These are phyloP conservation scores for Bufotes viridis DNA, from an alignment of 2,797 vertebrate species.

Conservation along the genomic window DNA sequence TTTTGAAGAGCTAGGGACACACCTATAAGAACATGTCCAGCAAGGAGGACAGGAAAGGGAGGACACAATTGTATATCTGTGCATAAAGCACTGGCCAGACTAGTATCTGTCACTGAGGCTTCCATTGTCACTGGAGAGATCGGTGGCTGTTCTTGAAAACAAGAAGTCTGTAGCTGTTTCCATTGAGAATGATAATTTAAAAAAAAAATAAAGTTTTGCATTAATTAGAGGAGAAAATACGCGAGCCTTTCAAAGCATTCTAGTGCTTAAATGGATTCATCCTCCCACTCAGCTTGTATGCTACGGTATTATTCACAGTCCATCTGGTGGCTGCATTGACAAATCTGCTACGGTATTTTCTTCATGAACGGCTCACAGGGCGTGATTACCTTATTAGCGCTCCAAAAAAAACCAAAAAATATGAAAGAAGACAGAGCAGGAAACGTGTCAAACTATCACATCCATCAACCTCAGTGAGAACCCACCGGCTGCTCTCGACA, in stretches of 20 bases:
- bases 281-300: constrained; percentile 20
- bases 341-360: constrained; percentile 66
- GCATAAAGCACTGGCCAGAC: too few species aligned
- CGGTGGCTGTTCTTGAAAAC: background rate
- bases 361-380: constrained; percentile 66
- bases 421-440: constrained; percentile 23
- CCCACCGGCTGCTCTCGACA: background rate
- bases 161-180: background rate
- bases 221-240: constrained; percentile 23
- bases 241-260: background rate
- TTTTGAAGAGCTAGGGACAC: too few species aligned
- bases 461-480: background rate
- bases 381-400: constrained; percentile 71
- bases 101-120: background rate
- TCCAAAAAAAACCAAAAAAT: constrained; percentile 66
- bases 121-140: background rate
- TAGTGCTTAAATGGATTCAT: constrained; percentile 14
- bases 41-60: too few species aligned
- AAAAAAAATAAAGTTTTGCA: background rate
- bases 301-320: constrained; percentile 62
- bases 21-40: too few species aligned
- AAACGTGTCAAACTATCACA: constrained; percentile 12
- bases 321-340: constrained; percentile 64
- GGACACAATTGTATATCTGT: too few species aligned
- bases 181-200: background rate